These are phyloP conservation scores for Pseudolaguvia tuberculata DNA, from an alignment of 2,113 vertebrate genomes.

Conservation along the genomic window DNA sequence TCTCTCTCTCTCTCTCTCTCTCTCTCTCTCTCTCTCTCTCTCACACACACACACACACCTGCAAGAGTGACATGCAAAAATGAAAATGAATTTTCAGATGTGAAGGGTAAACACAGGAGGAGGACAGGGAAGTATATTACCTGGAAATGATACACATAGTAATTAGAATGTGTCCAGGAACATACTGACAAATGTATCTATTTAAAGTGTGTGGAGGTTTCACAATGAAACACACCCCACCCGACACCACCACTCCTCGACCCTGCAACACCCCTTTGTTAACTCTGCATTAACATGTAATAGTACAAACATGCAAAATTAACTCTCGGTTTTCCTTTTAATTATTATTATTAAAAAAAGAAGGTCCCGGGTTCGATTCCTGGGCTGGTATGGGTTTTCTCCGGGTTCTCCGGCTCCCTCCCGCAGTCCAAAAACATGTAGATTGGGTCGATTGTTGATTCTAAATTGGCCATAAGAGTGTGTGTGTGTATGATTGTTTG, in stretches of 20 bases:
- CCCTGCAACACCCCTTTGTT: neutral
- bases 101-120: conserved; percentile 58
- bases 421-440: too few species aligned
- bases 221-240: too few species aligned
- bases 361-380: too few species aligned
- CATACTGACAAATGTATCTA: conserved; percentile 19
- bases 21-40: neutral
- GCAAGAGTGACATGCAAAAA: conserved; percentile 51
- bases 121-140: conserved; percentile 32
- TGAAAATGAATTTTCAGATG: conserved; percentile 52
- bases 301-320: neutral
- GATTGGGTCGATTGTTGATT: too few species aligned
- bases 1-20: neutral
- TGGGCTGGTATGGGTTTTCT: too few species aligned
- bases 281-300: conserved; percentile 4
- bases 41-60: conserved; percentile 12
- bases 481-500: too few species aligned
- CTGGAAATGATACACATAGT: conserved; percentile 38
- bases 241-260: too few species aligned
- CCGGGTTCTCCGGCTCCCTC: too few species aligned
- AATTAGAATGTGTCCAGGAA: conserved; percentile 22
- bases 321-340: neutral
- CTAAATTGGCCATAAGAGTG: too few species aligned
- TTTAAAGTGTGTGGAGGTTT: neutral
- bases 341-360: too few species aligned